phyloP scores from a whole-genome alignment of 2,888 invertebrate genomes.

The Amiota minor region DNA sequence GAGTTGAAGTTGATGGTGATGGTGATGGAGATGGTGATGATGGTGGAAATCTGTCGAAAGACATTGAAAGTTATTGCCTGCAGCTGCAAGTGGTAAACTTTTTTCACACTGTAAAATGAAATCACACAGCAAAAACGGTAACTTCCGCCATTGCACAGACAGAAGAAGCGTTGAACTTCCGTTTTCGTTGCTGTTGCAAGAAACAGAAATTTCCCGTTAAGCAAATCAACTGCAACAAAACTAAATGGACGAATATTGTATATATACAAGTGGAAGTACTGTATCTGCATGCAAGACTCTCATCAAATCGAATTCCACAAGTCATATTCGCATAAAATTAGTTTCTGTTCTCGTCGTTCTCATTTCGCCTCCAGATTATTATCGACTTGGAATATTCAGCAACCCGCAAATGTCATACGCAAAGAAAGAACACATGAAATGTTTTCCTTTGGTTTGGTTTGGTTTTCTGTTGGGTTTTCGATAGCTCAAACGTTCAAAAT shows the following conservation, averaged over 20 bases:
- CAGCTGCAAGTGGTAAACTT: not conserved
- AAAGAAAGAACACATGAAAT: not conserved
- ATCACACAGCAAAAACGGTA: not conserved
- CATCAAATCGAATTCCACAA: not conserved
- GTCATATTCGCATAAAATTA: slow-evolving; percentile 28
- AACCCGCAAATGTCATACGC: slow-evolving; percentile 13
- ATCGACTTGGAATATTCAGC: slow-evolving; percentile 2
- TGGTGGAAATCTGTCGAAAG: not conserved
- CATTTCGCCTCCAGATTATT: slow-evolving; percentile 16
- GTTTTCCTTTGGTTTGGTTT: not conserved
- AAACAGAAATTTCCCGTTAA: not conserved
- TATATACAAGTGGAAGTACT: not conserved
- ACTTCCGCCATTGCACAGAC: slow-evolving; percentile 11
- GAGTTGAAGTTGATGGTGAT: not conserved
- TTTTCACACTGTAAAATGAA: no score
- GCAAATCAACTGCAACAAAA: not conserved
- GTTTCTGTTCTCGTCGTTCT: not conserved
- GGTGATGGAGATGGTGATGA: slow-evolving; percentile 3
- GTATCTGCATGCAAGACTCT: not conserved
- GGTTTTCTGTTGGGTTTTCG: not conserved
- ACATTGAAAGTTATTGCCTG: slow-evolving; percentile 24
- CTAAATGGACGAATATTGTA: slow-evolving; percentile 6
- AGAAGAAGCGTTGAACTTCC: slow-evolving; percentile 8
- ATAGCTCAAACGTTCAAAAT: not conserved
- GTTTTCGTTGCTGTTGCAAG: slow-evolving; percentile 3